phyloP scores from a whole-genome alignment of 2,113 vertebrate genomes.

The Meriones unguiculatus region DNA sequence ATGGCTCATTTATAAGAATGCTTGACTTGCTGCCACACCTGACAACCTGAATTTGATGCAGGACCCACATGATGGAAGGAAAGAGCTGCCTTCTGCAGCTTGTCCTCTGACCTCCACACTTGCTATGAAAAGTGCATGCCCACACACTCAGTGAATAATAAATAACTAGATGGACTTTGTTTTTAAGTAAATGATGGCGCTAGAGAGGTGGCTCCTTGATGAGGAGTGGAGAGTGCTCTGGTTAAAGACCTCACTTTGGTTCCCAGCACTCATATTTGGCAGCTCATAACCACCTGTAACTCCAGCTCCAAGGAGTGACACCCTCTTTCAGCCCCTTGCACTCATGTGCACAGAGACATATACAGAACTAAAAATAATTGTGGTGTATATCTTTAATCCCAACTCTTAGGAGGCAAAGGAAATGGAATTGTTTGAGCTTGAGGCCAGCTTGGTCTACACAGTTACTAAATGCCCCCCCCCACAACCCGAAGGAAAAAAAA shows the following conservation, averaged over 20 bases:
- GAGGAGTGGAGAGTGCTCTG: not conserved
- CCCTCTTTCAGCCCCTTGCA: not conserved
- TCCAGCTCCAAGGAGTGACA: not conserved
- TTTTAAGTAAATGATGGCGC: not conserved
- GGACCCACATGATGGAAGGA: not conserved
- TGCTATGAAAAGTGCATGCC: not conserved
- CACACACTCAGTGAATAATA: not conserved
- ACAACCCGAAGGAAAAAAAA: not conserved
- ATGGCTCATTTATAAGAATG: not conserved
- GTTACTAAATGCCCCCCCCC: not conserved
- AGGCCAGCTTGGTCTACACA: not conserved
- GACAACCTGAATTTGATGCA: not conserved
- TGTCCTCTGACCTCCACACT: not conserved
- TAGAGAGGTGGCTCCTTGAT: not conserved
- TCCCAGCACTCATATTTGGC: not conserved
- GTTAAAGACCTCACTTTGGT: not conserved
- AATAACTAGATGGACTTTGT: not conserved
- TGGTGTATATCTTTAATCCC: not conserved
- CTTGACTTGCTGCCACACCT: not conserved
- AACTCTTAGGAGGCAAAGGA: not conserved
- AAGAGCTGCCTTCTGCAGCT: not conserved
- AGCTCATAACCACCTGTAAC: not conserved
- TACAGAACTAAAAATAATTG: not conserved
- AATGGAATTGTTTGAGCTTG: not conserved
- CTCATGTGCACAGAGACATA: not conserved